Evolutionary conservation across 2,888 invertebrate species (phyloP).

Genomic region (Lepidocyrtinus sp.): DNA sequence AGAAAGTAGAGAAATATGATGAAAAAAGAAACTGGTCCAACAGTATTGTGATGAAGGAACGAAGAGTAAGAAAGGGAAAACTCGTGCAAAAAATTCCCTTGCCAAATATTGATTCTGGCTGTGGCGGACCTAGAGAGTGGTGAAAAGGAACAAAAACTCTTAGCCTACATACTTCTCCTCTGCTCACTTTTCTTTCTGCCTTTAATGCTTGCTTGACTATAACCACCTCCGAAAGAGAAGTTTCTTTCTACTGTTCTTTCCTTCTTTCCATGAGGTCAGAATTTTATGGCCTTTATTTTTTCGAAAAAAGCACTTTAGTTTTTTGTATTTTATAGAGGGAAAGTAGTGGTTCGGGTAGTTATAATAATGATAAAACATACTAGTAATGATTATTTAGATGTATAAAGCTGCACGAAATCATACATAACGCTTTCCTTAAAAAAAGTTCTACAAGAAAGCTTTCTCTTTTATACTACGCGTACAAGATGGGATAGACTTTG

Average conservation of each 20-base stretch:
- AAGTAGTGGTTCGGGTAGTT: background rate
- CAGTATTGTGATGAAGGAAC: conserved; percentile 12
- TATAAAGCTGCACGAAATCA: background rate
- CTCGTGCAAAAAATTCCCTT: conserved; percentile 63
- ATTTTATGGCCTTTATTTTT: conserved; percentile 48
- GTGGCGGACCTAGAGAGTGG: background rate
- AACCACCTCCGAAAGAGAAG: conserved; percentile 10
- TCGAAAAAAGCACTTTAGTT: conserved; percentile 33
- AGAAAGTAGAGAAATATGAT: conserved; percentile 14
- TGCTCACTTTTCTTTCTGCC: background rate
- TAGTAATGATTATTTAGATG: conserved; percentile 40
- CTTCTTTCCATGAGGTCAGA: conserved; percentile 45
- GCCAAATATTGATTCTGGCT: conserved; percentile 66
- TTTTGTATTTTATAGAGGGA: background rate
- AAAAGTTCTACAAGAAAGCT: background rate
- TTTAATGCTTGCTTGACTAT: background rate
- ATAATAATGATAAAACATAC: conserved; percentile 15
- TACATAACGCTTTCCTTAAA: background rate
- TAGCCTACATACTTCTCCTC: conserved; percentile 22
- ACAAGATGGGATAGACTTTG: too few species aligned
- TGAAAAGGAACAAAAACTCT: conserved; percentile 23
- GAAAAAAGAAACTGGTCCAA: background rate
- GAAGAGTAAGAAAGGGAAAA: conserved; percentile 25
- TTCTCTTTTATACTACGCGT: background rate
- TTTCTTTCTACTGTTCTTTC: background rate